Percentiles rank a stretch among this genome's conserved stretches.
These are phyloP conservation scores for Zygogramma bicolorata DNA, from an alignment of 2,888 invertebrate genomes.

Conservation along the genomic window DNA sequence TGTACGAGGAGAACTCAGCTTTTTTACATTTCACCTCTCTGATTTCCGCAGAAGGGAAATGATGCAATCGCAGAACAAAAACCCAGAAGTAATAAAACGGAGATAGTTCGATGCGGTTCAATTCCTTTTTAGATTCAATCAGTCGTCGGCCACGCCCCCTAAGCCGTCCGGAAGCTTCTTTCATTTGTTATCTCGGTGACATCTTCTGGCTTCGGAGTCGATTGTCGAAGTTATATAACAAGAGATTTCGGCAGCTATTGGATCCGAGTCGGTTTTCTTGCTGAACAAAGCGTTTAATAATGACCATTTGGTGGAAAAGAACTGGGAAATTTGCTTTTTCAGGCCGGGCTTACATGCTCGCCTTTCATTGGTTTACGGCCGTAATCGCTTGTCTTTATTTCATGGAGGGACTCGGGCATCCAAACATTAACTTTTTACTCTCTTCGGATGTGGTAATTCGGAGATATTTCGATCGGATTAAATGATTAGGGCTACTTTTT, in stretches of 20 bases:
- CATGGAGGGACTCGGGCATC: constrained; percentile 41
- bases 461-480: constrained; percentile 22
- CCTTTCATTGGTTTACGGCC: constrained; percentile 53
- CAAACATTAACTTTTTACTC: constrained; percentile 48
- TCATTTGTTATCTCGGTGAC: constrained; percentile 63
- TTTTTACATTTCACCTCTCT: neutral
- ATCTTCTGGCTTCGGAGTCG: constrained; percentile 58
- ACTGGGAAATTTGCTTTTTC: constrained; percentile 57
- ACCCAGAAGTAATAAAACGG: constrained; percentile 44
- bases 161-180: constrained; percentile 56
- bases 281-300: constrained; percentile 68
- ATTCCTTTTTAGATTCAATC: constrained; percentile 58
- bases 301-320: constrained; percentile 57
- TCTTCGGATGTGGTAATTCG: constrained; percentile 56
- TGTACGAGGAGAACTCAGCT: too few relatives aligned
- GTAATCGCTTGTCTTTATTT: constrained; percentile 55
- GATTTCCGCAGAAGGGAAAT: neutral
- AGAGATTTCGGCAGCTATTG: constrained; percentile 63
- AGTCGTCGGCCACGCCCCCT: constrained; percentile 58
- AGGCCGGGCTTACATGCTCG: constrained; percentile 48
- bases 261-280: constrained; percentile 62
- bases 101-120: constrained; percentile 56
- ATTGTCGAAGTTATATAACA: constrained; percentile 62
- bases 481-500: neutral
- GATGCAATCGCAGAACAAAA: constrained; percentile 20